Conservation (phyloP, 92 coral and sea anemone species). For the Epizoanthus ramosus region DNA sequence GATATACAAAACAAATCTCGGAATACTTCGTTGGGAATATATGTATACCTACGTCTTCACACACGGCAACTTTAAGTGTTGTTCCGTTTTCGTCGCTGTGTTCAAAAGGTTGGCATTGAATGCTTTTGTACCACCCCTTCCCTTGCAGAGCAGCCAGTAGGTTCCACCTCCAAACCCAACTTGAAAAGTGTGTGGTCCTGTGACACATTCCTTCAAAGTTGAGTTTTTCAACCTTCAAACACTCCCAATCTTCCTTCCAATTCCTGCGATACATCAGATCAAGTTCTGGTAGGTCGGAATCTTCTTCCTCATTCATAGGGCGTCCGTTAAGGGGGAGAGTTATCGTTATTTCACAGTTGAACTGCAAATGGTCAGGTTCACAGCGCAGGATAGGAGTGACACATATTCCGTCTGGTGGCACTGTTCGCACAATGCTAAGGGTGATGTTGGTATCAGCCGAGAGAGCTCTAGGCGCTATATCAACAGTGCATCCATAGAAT, state of each 20-base stretch:
- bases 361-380: background rate
- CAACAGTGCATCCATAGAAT: background rate
- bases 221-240: background rate
- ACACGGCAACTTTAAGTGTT: background rate
- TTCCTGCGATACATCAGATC: background rate
- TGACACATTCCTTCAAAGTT: background rate
- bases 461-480: background rate
- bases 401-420: background rate
- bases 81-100: background rate
- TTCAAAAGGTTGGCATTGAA: background rate
- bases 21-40: too few relatives aligned
- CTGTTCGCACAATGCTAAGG: background rate
- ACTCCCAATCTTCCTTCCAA: background rate
- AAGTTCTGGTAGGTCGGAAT: too few relatives aligned
- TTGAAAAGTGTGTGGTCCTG: background rate
- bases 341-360: too few relatives aligned
- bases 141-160: background rate
- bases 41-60: background rate
- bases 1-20: too few relatives aligned
- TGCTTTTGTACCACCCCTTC: background rate
- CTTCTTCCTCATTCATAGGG: too few relatives aligned
- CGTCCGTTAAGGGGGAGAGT: too few relatives aligned
- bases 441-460: background rate
- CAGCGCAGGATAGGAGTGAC: background rate
- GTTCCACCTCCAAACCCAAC: background rate